Base-by-base conservation (phyloP, 37 sponge, comb jelly and placozoan species). In the Spongilla lacustris region DNA sequence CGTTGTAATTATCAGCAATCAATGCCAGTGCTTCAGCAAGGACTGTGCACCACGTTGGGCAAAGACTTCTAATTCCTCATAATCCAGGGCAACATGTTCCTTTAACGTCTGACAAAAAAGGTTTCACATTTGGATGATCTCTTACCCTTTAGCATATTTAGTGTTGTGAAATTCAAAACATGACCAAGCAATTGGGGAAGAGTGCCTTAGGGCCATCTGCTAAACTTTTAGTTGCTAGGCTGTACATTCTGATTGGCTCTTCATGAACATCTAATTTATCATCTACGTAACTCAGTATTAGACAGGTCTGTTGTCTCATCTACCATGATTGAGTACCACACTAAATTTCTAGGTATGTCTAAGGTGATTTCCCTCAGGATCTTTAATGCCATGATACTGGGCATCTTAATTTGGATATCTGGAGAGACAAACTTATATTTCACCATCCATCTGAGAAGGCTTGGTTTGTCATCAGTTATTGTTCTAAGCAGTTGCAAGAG, bases 111-210 rank as follows among this genome's bases (percentile, higher is more conserved):
- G 50, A 88, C 87, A 78, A 88, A 88, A n/a, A n/a, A n/a, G n/a
- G n/a, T n/a, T n/a, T n/a, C n/a, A n/a, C n/a, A n/a, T n/a, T 92
- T 87, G 17, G 92, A 85, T 9, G 88, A 91, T 50, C 80, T 88
- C 80, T 92, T 25, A 36, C 58, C 86, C 83, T 77, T 85, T 14
- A 90, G n/a, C 24, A 82, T 67, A 49, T 90, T 85, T 71, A 67
- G 41, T 33, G 48, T 73, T 38, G 86, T 78, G 0, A 90, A 71
- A 46, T 91, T 91, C 67, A 86, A 38, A 14, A 83, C 91, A 67
- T 90, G 82, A 31, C 85, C 85, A 79, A 90, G 34, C 85, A 90
- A 66, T 84, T 81, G 32, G 90, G 79, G 75, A 81, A 84, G 4
- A 90, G 71, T 67, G 85, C 90, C 13, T 85, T 33, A 10, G 75